Evolutionary conservation across 2,797 vertebrate genomes (phyloP).

Genomic region (Selene dorsalis): DNA sequence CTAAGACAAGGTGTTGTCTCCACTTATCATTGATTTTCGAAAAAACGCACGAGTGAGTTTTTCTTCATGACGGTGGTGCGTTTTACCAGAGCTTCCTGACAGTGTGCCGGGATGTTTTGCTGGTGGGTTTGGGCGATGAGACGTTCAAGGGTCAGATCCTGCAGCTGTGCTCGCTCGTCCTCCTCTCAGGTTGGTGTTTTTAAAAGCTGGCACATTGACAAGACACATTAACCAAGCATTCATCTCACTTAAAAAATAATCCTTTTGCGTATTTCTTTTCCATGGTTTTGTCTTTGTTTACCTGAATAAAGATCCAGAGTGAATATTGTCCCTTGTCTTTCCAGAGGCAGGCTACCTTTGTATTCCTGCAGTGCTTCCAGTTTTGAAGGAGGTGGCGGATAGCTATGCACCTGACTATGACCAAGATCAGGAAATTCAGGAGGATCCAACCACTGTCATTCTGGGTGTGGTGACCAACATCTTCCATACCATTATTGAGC

Average conservation of each 20-base stretch:
- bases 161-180: slow-evolving; percentile 83
- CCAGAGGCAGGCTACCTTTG: slow-evolving; percentile 87
- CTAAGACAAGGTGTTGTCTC: not conserved
- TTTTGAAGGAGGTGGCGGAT: slow-evolving; percentile 88
- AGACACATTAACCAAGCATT: no score
- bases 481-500: slow-evolving; percentile 93
- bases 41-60: not conserved
- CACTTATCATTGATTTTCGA: slow-evolving; percentile 5
- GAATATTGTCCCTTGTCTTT: slow-evolving; percentile 23
- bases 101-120: slow-evolving; percentile 88
- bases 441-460: slow-evolving; percentile 70
- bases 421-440: slow-evolving; percentile 51
- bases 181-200: slow-evolving; percentile 84
- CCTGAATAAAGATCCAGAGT: no score
- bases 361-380: slow-evolving; percentile 83
- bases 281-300: no score
- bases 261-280: no score
- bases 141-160: slow-evolving; percentile 86
- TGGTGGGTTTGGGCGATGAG: slow-evolving; percentile 87
- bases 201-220: not conserved
- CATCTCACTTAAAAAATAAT: no score
- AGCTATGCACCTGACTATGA: slow-evolving; percentile 70
- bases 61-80: not conserved
- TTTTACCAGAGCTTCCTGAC: slow-evolving; percentile 86
- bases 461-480: slow-evolving; percentile 86